phyloP scores from a whole-genome alignment of 2,113 vertebrate species.

The Crotalus viridis region DNA sequence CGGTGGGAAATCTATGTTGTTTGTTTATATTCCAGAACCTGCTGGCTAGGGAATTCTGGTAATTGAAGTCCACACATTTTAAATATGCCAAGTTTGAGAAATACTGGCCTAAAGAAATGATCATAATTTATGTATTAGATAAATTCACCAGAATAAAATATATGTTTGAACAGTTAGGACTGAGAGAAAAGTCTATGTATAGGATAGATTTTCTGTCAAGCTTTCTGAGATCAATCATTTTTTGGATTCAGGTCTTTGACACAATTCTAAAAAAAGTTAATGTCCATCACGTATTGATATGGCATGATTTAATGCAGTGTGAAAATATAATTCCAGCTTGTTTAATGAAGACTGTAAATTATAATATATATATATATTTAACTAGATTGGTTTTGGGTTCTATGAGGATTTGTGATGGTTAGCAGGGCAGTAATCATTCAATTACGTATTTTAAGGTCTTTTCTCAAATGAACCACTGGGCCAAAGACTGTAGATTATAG shows the following conservation, averaged over 20 bases:
- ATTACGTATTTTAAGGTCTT: background rate
- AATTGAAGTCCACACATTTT: background rate
- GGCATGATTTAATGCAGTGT: background rate
- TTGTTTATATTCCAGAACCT: background rate
- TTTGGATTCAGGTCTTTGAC: background rate
- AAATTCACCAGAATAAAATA: background rate
- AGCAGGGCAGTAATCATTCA: background rate
- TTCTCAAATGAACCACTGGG: background rate
- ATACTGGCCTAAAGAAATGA: background rate
- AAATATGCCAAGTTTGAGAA: background rate
- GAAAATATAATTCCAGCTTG: background rate
- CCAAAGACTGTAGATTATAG: background rate
- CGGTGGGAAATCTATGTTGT: background rate
- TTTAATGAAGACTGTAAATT: background rate
- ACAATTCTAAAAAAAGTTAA: background rate
- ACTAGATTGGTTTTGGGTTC: background rate
- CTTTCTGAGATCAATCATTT: background rate
- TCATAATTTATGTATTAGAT: background rate
- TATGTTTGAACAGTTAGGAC: background rate
- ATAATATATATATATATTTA: background rate
- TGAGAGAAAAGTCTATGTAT: background rate
- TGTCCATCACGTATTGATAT: background rate
- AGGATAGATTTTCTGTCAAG: background rate
- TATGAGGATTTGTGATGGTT: background rate
- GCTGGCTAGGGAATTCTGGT: background rate